phyloP scores from a whole-genome alignment of 2,888 invertebrate species.

The Eudasyphora cyanicolor region DNA sequence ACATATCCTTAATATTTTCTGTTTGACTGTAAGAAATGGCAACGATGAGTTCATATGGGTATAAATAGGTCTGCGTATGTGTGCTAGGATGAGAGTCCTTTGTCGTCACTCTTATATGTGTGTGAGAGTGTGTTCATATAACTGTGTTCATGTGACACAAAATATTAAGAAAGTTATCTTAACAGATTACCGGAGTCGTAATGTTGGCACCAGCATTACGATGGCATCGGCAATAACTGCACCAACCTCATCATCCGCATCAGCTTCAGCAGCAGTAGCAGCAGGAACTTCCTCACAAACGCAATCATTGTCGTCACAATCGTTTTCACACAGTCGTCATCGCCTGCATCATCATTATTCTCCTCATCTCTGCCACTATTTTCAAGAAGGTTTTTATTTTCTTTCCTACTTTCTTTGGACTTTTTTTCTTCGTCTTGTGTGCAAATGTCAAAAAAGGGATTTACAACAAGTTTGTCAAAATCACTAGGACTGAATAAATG shows the following conservation, averaged over 20 bases:
- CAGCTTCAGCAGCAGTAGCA: constrained; percentile 33
- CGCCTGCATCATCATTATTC: neutral
- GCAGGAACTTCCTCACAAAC: constrained; percentile 36
- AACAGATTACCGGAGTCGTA: constrained; percentile 57
- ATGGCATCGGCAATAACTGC: constrained; percentile 15
- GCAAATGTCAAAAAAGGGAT: constrained; percentile 57
- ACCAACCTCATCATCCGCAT: constrained; percentile 16
- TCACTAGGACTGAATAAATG: neutral
- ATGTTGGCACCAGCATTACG: constrained; percentile 49
- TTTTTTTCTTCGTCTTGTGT: constrained; percentile 3
- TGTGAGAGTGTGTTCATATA: constrained; percentile 14
- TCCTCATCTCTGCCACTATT: neutral
- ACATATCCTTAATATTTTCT: constrained; percentile 26
- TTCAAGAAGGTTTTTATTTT: neutral
- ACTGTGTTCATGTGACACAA: constrained; percentile 53
- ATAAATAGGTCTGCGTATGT: constrained; percentile 10
- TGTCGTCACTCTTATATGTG: too few relatives aligned
- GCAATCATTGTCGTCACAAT: neutral
- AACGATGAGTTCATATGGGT: neutral
- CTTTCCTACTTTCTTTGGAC: neutral
- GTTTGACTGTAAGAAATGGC: neutral
- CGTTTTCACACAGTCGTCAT: neutral
- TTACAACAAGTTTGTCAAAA: constrained; percentile 44
- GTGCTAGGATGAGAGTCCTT: neutral
- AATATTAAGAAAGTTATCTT: constrained; percentile 63